Conservation (phyloP, 2,888 invertebrate genomes). For the Coelopa pilipes region DNA sequence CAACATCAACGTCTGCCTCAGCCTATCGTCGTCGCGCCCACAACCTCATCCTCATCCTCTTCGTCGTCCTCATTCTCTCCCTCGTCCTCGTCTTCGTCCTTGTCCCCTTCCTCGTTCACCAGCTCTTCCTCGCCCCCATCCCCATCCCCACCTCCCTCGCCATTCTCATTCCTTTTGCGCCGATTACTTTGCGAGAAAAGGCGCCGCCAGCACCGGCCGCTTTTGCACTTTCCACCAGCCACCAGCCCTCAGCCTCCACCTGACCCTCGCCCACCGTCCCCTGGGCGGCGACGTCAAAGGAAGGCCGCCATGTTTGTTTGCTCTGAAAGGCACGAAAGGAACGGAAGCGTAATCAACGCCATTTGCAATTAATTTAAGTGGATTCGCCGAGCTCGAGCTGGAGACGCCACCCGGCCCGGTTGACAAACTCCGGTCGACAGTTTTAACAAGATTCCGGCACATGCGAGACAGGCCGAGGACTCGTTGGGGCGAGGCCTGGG, state of each 20-base stretch:
- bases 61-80: too few species aligned
- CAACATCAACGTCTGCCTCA: too few species aligned
- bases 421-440: neutral
- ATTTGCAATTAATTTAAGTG: constrained; percentile 65
- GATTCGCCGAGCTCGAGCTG: constrained; percentile 56
- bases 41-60: too few species aligned
- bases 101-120: too few species aligned
- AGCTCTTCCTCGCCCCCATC: too few species aligned
- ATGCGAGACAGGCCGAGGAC: neutral
- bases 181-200: constrained; percentile 20
- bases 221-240: constrained; percentile 6
- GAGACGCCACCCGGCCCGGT: neutral
- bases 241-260: neutral
- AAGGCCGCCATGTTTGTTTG: constrained; percentile 28
- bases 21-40: too few species aligned
- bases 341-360: constrained; percentile 62
- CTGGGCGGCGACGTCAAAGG: constrained; percentile 15
- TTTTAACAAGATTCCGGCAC: neutral
- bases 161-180: neutral
- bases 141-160: too few species aligned
- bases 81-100: too few species aligned
- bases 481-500: too few species aligned
- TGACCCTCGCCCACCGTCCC: neutral
- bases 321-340: constrained; percentile 46
- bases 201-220: constrained; percentile 8